Conservation (phyloP, 2,888 invertebrate genomes). For the Pogonocherus hispidulus region DNA sequence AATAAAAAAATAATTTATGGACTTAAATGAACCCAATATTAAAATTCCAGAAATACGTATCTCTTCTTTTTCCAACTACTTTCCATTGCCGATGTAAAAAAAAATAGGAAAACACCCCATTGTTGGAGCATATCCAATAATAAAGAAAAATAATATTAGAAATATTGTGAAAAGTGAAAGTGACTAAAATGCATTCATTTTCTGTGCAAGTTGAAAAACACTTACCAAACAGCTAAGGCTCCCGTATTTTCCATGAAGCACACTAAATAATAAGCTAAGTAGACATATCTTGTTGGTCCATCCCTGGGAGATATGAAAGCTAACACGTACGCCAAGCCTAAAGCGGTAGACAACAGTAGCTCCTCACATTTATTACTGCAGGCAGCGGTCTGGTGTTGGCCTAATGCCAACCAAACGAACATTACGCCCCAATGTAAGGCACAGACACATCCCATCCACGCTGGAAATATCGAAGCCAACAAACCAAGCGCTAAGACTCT, state of each 20-base stretch:
- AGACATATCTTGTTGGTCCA: conserved; percentile 73
- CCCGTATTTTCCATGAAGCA: conserved; percentile 70
- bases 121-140: too few species aligned
- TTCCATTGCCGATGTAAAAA: too few species aligned
- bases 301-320: conserved; percentile 75
- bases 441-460: conserved; percentile 70
- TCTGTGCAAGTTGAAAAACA: conserved; percentile 35
- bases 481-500: conserved; percentile 73
- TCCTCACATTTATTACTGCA: conserved; percentile 68
- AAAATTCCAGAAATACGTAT: too few species aligned
- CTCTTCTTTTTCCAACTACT: too few species aligned
- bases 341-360: conserved; percentile 69
- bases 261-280: conserved; percentile 68
- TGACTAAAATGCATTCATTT: too few species aligned
- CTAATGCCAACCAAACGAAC: conserved; percentile 71
- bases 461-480: conserved; percentile 71
- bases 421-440: conserved; percentile 72
- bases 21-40: too few species aligned
- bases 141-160: too few species aligned
- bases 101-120: too few species aligned
- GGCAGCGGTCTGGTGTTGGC: conserved; percentile 68
- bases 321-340: conserved; percentile 74
- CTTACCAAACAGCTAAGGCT: conserved; percentile 69
- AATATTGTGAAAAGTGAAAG: too few species aligned
- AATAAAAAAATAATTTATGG: too few species aligned